Conservation (phyloP, 2,888 invertebrate genomes). For the Opisthograptis luteolata region DNA sequence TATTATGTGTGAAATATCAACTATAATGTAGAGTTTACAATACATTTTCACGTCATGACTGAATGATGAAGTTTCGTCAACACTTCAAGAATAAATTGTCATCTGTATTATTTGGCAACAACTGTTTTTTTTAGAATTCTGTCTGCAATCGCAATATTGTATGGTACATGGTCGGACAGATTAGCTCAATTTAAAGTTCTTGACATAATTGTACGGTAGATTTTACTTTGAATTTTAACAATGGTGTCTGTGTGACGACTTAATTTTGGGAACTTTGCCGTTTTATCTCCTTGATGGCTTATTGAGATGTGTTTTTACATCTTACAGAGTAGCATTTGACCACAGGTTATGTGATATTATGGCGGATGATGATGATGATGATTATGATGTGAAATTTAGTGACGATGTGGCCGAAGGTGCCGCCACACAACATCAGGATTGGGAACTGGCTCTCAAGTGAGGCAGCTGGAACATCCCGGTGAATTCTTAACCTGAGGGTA, state of each 20-base stretch:
- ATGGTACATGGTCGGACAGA: slow-evolving; percentile 38
- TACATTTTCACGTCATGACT: too few relatives aligned
- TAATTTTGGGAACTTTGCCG: slow-evolving; percentile 34
- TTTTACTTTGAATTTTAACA: slow-evolving; percentile 37
- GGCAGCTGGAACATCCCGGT: too few relatives aligned
- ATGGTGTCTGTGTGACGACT: slow-evolving; percentile 29
- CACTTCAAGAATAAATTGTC: slow-evolving; percentile 32
- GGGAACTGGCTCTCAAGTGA: too few relatives aligned
- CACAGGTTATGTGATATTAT: too few relatives aligned
- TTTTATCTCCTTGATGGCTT: slow-evolving; percentile 5
- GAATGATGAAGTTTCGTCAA: slow-evolving; percentile 25
- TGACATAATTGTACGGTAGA: slow-evolving; percentile 58
- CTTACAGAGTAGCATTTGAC: too few relatives aligned
- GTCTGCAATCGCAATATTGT: slow-evolving; percentile 28
- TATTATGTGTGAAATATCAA: not conserved
- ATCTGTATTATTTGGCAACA: slow-evolving; percentile 35
- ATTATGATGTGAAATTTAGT: too few relatives aligned
- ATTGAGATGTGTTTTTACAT: slow-evolving; percentile 2
- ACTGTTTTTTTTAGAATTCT: slow-evolving; percentile 32
- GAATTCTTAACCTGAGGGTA: too few relatives aligned
- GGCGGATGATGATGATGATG: too few relatives aligned
- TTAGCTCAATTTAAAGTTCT: slow-evolving; percentile 48
- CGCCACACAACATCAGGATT: too few relatives aligned
- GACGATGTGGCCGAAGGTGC: too few relatives aligned
- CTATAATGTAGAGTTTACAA: too few relatives aligned